phyloP scores from a whole-genome alignment of 2,113 vertebrate species.

The Symphodus melops region DNA sequence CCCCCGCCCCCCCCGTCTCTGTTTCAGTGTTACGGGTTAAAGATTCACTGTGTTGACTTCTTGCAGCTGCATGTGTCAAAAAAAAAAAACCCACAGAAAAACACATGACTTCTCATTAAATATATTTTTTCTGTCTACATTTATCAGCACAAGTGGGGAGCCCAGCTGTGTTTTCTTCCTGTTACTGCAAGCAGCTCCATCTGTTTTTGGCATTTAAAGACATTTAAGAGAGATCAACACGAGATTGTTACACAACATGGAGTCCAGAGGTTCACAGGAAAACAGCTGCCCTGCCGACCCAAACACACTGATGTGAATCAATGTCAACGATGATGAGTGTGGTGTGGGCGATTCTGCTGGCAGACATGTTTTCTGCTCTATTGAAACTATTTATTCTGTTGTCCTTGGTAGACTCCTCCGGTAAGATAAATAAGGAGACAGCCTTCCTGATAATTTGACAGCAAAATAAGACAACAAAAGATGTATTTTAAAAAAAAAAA shows the following conservation, averaged over 20 bases:
- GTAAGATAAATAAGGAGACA: background rate
- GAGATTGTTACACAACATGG: background rate
- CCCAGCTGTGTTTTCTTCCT: background rate
- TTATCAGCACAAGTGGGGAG: background rate
- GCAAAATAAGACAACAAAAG: slow-evolving; percentile 16
- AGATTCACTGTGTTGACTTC: too few relatives aligned
- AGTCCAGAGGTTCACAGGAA: background rate
- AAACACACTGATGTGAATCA: background rate
- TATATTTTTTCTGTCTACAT: background rate
- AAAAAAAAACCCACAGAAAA: too few relatives aligned
- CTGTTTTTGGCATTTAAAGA: background rate
- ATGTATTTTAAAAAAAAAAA: background rate
- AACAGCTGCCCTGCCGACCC: slow-evolving; percentile 1
- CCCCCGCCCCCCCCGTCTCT: too few relatives aligned
- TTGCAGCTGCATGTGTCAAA: too few relatives aligned
- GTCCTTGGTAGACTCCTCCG: background rate
- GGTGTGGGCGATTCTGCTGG: background rate
- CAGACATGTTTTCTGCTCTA: background rate
- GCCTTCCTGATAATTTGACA: slow-evolving; percentile 12
- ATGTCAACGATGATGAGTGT: background rate
- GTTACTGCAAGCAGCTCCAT: background rate
- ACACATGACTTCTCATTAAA: background rate
- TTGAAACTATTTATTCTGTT: slow-evolving; percentile 5
- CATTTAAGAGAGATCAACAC: background rate
- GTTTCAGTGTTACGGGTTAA: too few relatives aligned